phyloP scores from a whole-genome alignment of 2,888 invertebrate species.

The Caenorhabditis japonica region DNA sequence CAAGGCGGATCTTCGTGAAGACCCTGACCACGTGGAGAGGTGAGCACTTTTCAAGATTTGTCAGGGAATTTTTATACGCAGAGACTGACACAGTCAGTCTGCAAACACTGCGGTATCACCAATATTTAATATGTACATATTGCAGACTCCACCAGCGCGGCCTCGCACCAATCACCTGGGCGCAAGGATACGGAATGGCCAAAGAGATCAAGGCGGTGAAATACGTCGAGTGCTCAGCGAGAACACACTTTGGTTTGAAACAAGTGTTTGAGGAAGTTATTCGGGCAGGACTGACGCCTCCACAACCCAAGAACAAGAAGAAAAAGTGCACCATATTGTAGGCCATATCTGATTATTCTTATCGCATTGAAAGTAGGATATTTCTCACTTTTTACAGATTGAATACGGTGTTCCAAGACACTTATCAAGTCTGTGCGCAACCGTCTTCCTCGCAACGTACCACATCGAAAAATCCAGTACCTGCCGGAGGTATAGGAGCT shows the following conservation, averaged over 20 bases:
- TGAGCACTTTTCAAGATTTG: conserved; percentile 7
- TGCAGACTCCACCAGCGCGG: conserved; percentile 78
- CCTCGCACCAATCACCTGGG: conserved; percentile 93
- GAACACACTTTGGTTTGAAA: conserved; percentile 86
- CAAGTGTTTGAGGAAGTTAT: conserved; percentile 98
- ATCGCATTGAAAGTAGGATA: conserved; percentile 88
- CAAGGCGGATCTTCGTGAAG: conserved; percentile 96
- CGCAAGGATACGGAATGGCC: conserved; percentile 89
- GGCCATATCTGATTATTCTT: no score
- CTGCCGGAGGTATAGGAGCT: conserved; percentile 42
- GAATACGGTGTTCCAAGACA: conserved; percentile 91
- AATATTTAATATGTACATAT: no score
- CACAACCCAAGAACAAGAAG: conserved; percentile 90
- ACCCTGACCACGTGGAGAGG: conserved; percentile 86
- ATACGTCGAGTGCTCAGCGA: conserved; percentile 99
- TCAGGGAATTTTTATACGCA: no score
- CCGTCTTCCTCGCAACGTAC: conserved; percentile 48
- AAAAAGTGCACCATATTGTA: conserved; percentile 85
- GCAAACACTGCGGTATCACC: no score
- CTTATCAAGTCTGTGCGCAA: conserved; percentile 86
- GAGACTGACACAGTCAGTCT: no score
- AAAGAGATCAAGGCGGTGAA: conserved; percentile 98
- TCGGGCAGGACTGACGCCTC: conserved; percentile 95
- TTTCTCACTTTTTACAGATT: conserved; percentile 84
- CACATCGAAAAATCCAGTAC: conserved; percentile 38